Evolutionary conservation across 2,797 vertebrate species (phyloP), one percentile per base, ranked within the genome.

Genomic region (Danionella dracula): DNA sequence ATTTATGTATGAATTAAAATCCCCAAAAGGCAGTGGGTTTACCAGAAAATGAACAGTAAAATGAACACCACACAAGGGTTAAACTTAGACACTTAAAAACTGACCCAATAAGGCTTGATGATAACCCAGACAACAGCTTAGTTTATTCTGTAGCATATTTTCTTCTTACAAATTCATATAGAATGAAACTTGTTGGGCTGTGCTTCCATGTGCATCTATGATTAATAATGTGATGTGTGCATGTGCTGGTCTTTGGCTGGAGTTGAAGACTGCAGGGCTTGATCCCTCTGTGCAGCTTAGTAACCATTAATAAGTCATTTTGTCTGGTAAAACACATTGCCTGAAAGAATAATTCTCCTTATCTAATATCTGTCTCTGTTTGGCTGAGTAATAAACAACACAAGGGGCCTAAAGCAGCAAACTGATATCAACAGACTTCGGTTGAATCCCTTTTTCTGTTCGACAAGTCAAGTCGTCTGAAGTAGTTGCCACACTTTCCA

Each of bases 271-370:
- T 66, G 23, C 44, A 55, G 67, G 61, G 50, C 62, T 65, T 67
- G 62, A 34, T 55, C 60, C 60, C 60, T 70, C 41, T 65, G 49
- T 54, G 68, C 72, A 74, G 74, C 70, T 72, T 70, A 67, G 66
- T 74, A 62, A 54, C 69, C 69, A 72, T 77, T 74, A 72, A 77
- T 77, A 77, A 77, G 72, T 74, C 38, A 72, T 74, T 77, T 77
- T 72, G 69, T 55, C 59, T 66, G 57, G 53, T 45, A 48, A 68
- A 70, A 70, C 73, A 73, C 67, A 71, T 48, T 23, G 50, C 66
- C 53, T 51, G 41, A 57, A 66, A 66, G 63, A 51, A 66, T 48
- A 34, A 57, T 51, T 38, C 51, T 56, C 32, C 63, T 66, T 66
- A 66, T 66, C 57, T 65, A 54, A 60, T 51, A 50, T 71, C 45